Conservation (phyloP, 2,113 vertebrate species). For the Mesitornis unicolor region DNA sequence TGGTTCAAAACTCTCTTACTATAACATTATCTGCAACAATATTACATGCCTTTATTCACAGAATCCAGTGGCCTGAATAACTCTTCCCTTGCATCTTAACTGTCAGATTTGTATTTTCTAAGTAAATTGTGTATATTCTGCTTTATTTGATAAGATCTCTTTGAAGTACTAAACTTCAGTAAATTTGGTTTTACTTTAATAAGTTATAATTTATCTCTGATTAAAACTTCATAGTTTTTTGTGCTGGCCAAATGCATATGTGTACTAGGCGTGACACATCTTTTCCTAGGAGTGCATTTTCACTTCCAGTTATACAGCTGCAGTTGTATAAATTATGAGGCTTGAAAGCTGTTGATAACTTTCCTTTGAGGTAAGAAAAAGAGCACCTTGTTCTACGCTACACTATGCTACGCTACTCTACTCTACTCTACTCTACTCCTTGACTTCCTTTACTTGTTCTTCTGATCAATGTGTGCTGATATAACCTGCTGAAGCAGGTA, state of each 20-base stretch:
- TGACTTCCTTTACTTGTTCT: background rate
- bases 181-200: background rate
- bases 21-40: background rate
- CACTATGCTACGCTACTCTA: too few relatives aligned
- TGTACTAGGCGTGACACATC: background rate
- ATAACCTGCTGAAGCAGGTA: background rate
- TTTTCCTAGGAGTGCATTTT: background rate
- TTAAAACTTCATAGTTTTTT: background rate
- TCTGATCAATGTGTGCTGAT: background rate
- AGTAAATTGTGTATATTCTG: background rate
- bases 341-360: background rate
- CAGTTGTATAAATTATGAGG: background rate
- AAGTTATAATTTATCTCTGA: background rate
- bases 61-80: background rate
- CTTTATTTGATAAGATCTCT: background rate
- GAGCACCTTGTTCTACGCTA: too few relatives aligned
- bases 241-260: background rate
- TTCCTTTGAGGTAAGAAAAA: background rate
- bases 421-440: too few relatives aligned
- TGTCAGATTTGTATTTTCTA: background rate
- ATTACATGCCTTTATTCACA: background rate
- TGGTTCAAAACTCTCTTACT: background rate
- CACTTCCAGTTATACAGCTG: background rate
- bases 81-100: background rate
- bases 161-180: background rate